Base-by-base conservation (phyloP, 2,797 vertebrate genomes). In the Poecilia wingei region DNA sequence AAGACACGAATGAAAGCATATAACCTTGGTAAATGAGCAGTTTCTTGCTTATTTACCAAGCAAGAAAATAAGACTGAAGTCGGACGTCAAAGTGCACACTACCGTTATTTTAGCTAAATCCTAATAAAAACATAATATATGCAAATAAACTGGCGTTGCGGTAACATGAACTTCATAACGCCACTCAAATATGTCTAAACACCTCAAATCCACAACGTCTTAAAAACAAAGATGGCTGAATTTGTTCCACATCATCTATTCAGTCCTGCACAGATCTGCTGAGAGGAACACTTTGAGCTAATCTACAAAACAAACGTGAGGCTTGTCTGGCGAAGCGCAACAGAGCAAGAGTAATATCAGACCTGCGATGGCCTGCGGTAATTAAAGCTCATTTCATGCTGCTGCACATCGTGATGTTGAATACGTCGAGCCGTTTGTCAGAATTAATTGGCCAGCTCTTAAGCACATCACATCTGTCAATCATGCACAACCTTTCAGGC, bases 341-440 rank as follows among this genome's bases (percentile, higher is more conserved):
- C 82, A 2, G n/a, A 82, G 51, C 80, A 72, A 25, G 71, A 76
- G 77, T 59, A 73, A 16, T 59, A 36, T 68, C 87, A 77, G 80
- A 46, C 83, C 78, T 73, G 85, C 28, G 82, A 82, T 82, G 83
- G 84, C 78, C 25, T 84, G 22, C 55, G 0, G 83, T 81, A 75
- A 91, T 88, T 90, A 88, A 83, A 88, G 77, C 87, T 91, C 75
- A 87, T 91, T 91, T 90, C 82, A 90, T 66, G 81, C 70, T 16
- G 68, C 85, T 77, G 77, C 84, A 55, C 77, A 81, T 77, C 79
- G 85, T 59, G 80, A 82, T 22, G 82, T 68, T 16, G 66, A 43
- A 69, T 57, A 75, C 76, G 25, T 57, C 14, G 2, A 82, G 76
- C 82, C 31, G 75, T 91, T 89, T 86, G 83, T 87, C 88, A 82